These are phyloP conservation scores for Chrysomallon squamiferum DNA, from an alignment of 1,140 invertebrate species.

Conservation along the genomic window DNA sequence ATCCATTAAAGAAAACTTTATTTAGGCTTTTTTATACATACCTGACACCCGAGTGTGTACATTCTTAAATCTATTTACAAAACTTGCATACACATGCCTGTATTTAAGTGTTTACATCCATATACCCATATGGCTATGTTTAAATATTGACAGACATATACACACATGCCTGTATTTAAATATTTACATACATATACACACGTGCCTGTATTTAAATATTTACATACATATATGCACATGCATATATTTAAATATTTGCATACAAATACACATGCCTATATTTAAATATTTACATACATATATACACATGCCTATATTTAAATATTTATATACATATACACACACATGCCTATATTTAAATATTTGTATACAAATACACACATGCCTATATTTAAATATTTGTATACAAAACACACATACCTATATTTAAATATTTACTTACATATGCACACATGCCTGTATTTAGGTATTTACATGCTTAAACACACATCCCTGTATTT, in stretches of 20 bases:
- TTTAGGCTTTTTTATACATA: background rate
- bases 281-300: background rate
- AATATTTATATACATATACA: conserved; percentile 1
- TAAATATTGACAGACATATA: too few species aligned
- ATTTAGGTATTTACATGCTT: background rate
- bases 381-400: background rate
- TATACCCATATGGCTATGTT: too few species aligned
- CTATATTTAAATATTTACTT: background rate
- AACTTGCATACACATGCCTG: too few species aligned
- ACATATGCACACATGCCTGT: background rate
- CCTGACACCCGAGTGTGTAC: too few species aligned
- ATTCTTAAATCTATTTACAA: too few species aligned
- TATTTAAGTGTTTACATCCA: too few species aligned
- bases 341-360: background rate
- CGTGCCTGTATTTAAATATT: background rate
- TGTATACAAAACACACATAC: conserved; percentile 4
- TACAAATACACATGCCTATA: conserved; percentile 2
- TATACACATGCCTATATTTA: background rate
- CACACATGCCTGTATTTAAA: too few species aligned
- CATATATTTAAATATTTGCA: background rate
- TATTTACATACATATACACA: too few species aligned
- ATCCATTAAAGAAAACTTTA: conserved; percentile 8
- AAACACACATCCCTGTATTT: background rate
- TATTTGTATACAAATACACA: too few species aligned
- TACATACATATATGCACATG: conserved; percentile 4